phyloP scores from a whole-genome alignment of 2,797 vertebrate species.

The Euthynnus affinis region DNA sequence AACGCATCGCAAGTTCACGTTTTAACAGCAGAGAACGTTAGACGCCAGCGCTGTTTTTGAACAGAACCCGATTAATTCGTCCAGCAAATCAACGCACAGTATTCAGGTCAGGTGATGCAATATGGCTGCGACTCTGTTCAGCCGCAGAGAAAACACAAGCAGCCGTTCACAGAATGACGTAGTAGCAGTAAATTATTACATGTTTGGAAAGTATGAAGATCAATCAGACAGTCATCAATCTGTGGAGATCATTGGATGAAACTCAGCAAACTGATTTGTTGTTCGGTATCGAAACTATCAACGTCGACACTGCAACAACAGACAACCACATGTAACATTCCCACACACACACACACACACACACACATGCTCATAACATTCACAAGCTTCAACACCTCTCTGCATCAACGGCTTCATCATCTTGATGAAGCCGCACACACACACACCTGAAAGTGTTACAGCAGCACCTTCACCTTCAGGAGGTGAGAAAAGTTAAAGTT shows the following conservation, averaged over 20 bases:
- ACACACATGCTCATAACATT: constrained; percentile 48
- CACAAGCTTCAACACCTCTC: constrained; percentile 67
- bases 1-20: too few species aligned
- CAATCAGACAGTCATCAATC: constrained; percentile 9
- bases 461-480: constrained; percentile 43
- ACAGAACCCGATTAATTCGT: too few species aligned
- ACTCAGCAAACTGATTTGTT: background rate
- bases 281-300: constrained; percentile 13
- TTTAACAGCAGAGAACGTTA: too few species aligned
- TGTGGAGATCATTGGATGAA: background rate
- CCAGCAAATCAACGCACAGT: too few species aligned
- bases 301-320: constrained; percentile 3
- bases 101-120: too few species aligned
- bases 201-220: too few species aligned
- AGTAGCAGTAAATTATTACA: too few species aligned
- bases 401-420: constrained; percentile 51
- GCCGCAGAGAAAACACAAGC: too few species aligned
- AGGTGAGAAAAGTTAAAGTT: constrained; percentile 44
- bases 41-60: too few species aligned
- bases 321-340: constrained; percentile 2
- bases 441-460: constrained; percentile 14
- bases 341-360: constrained; percentile 15
- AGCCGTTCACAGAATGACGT: too few species aligned
- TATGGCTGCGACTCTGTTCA: too few species aligned
- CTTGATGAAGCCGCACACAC: constrained; percentile 5